phyloP scores from a whole-genome alignment of 92 coral and sea anemone genomes.

The Muricea muricata region DNA sequence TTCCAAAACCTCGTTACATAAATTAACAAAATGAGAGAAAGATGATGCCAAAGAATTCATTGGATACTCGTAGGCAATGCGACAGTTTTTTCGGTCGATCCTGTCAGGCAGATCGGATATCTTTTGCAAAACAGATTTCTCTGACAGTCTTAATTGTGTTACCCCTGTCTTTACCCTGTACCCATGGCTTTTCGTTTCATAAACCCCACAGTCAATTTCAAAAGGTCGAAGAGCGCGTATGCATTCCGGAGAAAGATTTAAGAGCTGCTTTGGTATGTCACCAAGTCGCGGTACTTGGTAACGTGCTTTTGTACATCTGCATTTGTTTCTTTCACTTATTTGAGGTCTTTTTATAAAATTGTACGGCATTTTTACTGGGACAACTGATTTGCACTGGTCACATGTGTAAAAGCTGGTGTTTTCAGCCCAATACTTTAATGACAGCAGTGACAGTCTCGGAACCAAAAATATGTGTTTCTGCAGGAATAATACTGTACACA shows the following conservation, averaged over 20 bases:
- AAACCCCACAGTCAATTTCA: constrained; percentile 36
- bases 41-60: background rate
- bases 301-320: background rate
- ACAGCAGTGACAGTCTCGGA: too few relatives aligned
- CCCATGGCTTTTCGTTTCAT: constrained; percentile 6
- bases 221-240: background rate
- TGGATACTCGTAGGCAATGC: background rate
- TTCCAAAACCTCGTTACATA: background rate
- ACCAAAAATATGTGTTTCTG: too few relatives aligned
- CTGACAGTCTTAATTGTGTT: background rate
- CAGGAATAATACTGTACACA: too few relatives aligned
- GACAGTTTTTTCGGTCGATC: background rate
- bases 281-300: background rate
- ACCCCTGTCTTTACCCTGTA: background rate
- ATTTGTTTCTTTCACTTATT: background rate
- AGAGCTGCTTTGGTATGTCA: background rate
- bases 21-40: background rate
- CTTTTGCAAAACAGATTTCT: background rate
- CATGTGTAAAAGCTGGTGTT: too few relatives aligned
- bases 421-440: too few relatives aligned
- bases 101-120: background rate
- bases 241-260: background rate
- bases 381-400: background rate
- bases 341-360: background rate
- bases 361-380: background rate